Base-by-base conservation (phyloP, 2,888 invertebrate genomes). In the Odiellus spinosus region DNA sequence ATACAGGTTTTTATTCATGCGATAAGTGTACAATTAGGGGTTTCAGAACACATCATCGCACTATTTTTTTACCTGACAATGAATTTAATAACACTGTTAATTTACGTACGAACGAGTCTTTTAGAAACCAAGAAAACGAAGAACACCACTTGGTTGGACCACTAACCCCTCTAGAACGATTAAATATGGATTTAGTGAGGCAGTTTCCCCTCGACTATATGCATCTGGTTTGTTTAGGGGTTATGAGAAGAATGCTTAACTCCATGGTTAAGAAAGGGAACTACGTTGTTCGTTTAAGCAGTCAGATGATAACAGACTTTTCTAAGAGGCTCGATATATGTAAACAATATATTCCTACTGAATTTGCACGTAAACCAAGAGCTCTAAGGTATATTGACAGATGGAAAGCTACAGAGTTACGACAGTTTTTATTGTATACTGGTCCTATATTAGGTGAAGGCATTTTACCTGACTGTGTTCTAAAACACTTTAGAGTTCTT, bases 201-300 rank as follows among this genome's bases (percentile, higher is more conserved):
- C 49, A 55, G 36, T 56, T 62, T 52, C 56, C 58, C 10, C 39
- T 61, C 5, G 61, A 63, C 47, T 59, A 58, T 41, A 62, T 63
- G 62, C 61, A 63, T 45, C 51, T 58, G 5, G 56, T 59, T 3
- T 60, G 59, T 40, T 43, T 60, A 8, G 62, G 62, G 44, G 57
- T 60, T 4, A 44, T 51, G 44, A 47, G 48, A 42, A 55, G 55
- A 46, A 34, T 56, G 15, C 40, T 56, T 11, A 11, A 17, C 11
- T 20, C 47, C 46, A 56, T 41, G 46, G 26, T 26, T 26, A 26
- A 26, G 26, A 26, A 26, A 8, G 26, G 26, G 8, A 26, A 8
- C 5, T 11, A 15, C 14, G 14, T 36, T 5, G 36, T 17, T 36
- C 17, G 36, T 5, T 6, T 36, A 3, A 36, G 36, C 6, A 19